Conservation (phyloP, 1,140 invertebrate genomes). For the Stratiolaelaps scimitus region DNA sequence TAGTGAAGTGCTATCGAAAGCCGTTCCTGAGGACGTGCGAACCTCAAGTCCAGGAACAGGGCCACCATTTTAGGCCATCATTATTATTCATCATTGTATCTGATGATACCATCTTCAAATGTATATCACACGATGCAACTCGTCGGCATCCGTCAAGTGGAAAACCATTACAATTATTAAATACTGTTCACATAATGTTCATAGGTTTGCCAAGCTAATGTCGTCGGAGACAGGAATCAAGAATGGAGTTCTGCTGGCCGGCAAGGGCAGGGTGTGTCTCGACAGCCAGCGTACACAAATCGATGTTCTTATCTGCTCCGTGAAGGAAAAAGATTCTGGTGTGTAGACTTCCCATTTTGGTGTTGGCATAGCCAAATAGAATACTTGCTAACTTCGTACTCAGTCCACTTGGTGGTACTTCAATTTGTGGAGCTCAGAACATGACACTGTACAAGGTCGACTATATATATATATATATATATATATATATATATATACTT, state of each 20-base stretch:
- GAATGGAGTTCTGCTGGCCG: background rate
- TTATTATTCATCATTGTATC: too few species aligned
- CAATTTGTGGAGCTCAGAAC: background rate
- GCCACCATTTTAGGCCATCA: too few species aligned
- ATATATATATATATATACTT: background rate
- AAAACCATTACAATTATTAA: background rate
- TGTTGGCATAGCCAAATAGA: background rate
- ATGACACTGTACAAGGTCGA: background rate
- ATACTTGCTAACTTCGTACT: background rate
- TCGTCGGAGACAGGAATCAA: background rate
- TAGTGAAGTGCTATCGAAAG: too few species aligned
- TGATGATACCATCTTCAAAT: background rate
- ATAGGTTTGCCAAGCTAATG: background rate
- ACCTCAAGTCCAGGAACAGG: too few species aligned
- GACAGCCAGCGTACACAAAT: background rate
- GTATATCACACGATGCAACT: background rate
- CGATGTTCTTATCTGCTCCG: slow-evolving; percentile 11
- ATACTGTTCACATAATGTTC: background rate
- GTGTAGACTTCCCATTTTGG: background rate
- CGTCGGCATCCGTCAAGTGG: background rate
- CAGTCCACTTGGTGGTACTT: background rate
- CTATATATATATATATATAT: background rate
- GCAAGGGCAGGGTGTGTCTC: background rate
- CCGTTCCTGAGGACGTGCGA: too few species aligned
- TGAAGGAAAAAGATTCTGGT: background rate